These are phyloP conservation scores for Orientallactaga sibirica DNA, from an alignment of 2,797 vertebrate species.

Conservation along the genomic window DNA sequence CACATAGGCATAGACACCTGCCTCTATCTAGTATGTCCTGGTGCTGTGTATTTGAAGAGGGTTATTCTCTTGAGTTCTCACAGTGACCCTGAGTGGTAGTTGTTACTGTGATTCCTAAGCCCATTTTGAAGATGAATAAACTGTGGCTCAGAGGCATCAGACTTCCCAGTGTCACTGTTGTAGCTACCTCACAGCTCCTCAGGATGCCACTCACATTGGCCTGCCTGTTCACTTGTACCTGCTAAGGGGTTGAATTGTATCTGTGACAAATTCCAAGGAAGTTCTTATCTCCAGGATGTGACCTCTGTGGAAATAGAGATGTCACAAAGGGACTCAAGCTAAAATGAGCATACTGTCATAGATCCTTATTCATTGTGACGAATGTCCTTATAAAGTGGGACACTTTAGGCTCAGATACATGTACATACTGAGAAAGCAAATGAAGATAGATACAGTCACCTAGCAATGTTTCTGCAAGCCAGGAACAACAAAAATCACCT, in stretches of 20 bases:
- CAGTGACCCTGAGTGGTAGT: neutral
- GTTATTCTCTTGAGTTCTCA: neutral
- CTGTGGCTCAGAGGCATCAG: neutral
- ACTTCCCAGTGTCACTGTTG: neutral
- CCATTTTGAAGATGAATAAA: neutral
- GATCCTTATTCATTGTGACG: neutral
- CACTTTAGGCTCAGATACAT: neutral
- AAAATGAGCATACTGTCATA: neutral
- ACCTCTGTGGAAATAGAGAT: neutral
- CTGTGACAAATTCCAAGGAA: neutral
- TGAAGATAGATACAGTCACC: neutral
- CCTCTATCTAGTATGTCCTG: neutral
- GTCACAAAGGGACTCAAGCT: neutral
- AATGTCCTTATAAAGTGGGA: neutral
- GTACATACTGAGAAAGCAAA: neutral
- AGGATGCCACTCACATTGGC: neutral
- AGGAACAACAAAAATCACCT: neutral
- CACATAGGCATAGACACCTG: neutral
- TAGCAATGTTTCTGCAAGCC: neutral
- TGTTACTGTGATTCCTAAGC: neutral
- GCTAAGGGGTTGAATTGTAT: neutral
- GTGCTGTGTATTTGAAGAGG: neutral
- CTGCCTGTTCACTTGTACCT: neutral
- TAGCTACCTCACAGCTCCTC: neutral
- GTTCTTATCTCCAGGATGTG: neutral